These are phyloP conservation scores for Rhogogaster chlorosoma DNA, from an alignment of 2,888 invertebrate genomes.

Conservation along the genomic window DNA sequence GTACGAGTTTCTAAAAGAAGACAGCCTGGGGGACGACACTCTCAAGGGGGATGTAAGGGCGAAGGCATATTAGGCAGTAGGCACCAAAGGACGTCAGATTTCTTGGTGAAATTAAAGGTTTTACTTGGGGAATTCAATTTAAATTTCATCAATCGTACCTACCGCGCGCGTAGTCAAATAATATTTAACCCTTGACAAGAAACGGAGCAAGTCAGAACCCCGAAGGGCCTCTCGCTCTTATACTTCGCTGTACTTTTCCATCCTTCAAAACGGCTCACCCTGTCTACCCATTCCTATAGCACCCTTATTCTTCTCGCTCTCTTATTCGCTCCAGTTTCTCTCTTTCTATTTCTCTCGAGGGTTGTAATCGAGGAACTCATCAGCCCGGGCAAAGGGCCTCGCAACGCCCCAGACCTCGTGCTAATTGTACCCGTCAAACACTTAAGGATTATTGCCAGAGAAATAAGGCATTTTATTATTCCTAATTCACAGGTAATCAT, in stretches of 20 bases:
- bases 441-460: constrained; percentile 49
- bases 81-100: not conserved
- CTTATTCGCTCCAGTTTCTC: constrained; percentile 14
- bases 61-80: not conserved
- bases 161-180: constrained; percentile 44
- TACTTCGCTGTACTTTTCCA: constrained; percentile 58
- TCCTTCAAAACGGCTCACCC: constrained; percentile 39
- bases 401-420: constrained; percentile 46
- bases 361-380: constrained; percentile 58
- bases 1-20: not conserved
- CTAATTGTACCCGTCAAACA: constrained; percentile 52
- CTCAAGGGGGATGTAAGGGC: not conserved
- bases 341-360: not conserved
- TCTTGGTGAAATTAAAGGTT: constrained; percentile 43
- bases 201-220: not conserved
- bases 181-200: constrained; percentile 53
- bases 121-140: constrained; percentile 52
- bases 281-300: constrained; percentile 16
- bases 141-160: constrained; percentile 54
- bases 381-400: constrained; percentile 57
- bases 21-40: not conserved
- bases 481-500: constrained; percentile 37
- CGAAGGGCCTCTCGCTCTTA: constrained; percentile 35
- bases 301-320: constrained; percentile 32
- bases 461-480: constrained; percentile 50